Evolutionary conservation across 2,888 invertebrate genomes (phyloP), one percentile per base, ranked within the genome.

Genomic region (Micoletzkya japonica): DNA sequence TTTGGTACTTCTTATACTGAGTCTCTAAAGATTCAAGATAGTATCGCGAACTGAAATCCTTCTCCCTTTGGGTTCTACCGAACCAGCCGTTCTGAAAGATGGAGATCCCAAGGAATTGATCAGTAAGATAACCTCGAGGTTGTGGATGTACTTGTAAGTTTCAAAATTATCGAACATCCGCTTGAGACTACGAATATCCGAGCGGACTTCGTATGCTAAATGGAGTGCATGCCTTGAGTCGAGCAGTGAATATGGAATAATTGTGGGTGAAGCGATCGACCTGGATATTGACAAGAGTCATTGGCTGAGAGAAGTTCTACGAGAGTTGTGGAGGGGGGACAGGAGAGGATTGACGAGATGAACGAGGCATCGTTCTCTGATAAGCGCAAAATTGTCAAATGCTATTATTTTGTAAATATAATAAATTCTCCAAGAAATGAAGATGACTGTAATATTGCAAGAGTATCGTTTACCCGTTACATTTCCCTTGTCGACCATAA

Each of bases 141-240:
- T 78, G 69, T 79, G 79, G 56, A 79, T 73, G 76, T 75, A 79
- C 4, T 75, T 74, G 6, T 76, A 74, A 32, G 77, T 77, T 36
- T 79, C 77, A 52, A 74, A 76, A 70, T 75, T 76, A 10, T 59
- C 63, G 59, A 75, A 73, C n/a, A 77, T 58, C 64, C 74, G 71
- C 3, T 70, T 70, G 63, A 75, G 75, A 7, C 72, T 70, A 20
- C 76, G 71, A 56, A 79, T 76, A 10, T 74, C 67, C 60, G 77
- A 73, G 0, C 79, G 70, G 1, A 73, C 77, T 36, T 72, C 54
- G 72, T 79, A 78, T 4, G 72, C 75, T 75, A 59, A 34, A 58
- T 34, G 24, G 10, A 39, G 17, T 44, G 26, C 2, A 26, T 49
- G n/a, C n/a, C 17, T 68, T 69, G 28, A 44, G 56, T 24, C 10